Evolutionary conservation across 2,797 vertebrate species (phyloP), one percentile per base, ranked within the genome.

Genomic region (Chrysolophus pictus): DNA sequence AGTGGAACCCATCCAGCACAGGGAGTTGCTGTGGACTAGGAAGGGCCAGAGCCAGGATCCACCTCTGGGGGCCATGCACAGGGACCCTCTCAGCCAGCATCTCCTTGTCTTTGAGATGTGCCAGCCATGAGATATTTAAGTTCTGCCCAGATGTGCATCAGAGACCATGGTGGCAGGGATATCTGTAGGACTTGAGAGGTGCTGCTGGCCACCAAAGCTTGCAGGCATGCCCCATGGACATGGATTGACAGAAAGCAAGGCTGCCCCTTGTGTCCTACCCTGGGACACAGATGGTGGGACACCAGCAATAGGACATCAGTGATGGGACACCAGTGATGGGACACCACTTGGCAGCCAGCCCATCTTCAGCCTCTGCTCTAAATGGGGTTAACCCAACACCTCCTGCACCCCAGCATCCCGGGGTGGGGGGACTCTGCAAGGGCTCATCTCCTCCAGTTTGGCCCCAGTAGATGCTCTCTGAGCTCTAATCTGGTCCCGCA

Each of bases 401-500:
- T 70, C 55, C 58, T 22, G 53, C 18, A 11, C 26, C 76, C 67
- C 92, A 39, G 0, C 14, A 39, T 29, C 82, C 53, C 62, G 1
- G 39, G 2, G 21, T 53, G 46, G 46, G 2, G 18, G 53, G 65
- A 47, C 2, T 59, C 44, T 44, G 47, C 33, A n/a, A 19, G 69
- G 4, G 29, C 46, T 17, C 79, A 47, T 53, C 75, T 93, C 22
- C 82, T 76, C 70, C 1, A 46, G 79, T 46, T 84, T 62, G 58
- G 74, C n/a, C 77, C 49, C 16, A 23, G 67, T 72, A 62, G 85
- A 37, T 0, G 63, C 90, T 47, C 63, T 80, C 49, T 12, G 12
- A 6, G 73, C 80, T 88, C 56, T 86, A 88, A 94, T 60, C 70
- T 76, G 93, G 83, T 96, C 94, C 62, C 0, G 85, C 95, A 96